Evolutionary conservation across 1,140 invertebrate species (phyloP), one percentile per base, ranked within the genome.

Genomic region (Centruroides vittatus): DNA sequence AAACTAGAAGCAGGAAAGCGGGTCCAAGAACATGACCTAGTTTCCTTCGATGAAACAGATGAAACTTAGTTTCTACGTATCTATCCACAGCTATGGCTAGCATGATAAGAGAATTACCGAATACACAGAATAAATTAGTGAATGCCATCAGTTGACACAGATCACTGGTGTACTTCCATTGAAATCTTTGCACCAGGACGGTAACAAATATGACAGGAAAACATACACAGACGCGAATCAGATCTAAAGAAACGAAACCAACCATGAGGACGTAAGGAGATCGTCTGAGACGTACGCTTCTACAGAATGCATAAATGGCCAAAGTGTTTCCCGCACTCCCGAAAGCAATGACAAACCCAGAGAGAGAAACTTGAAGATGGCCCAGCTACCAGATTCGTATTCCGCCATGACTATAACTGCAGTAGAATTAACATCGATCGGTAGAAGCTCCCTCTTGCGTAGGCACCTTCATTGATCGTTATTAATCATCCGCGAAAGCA

Each of bases 341-440:
- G 1, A 61, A 12, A 13, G 62, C 62, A 10, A 64, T 55, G 12
- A 64, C 54, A 10, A 64, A 49, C 62, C 62, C 46, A 64, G 35
- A 41, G 62, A 64, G 8, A 64, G 55, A 52, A 64, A 64, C 46
- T 64, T 57, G 49, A 61, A 58, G 12, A 64, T 59, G 4, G 59
- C 47, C 10, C 47, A 5, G n/a, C 51, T 5, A 9, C 47, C 48
- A 3, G 53, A 56, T 41, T 41, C 41, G 41, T 41, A 8, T 3
- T 41, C 41, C 41, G 41, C 41, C 41, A 41, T 41, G 41, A 41
- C 41, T 41, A 41, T 6, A 41, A 41, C 41, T 41, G 41, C 41
- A 41, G 41, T 41, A 41, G 41, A 41, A 41, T 41, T 8, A 8
- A 8, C 5, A 41, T 41, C 41, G 41, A 41, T 41, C 41, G 41